These are phyloP conservation scores for Aurelia sp. DNA, from an alignment of 30 jellyfish, hydroid and myxozoan genomes.

Conservation along the genomic window DNA sequence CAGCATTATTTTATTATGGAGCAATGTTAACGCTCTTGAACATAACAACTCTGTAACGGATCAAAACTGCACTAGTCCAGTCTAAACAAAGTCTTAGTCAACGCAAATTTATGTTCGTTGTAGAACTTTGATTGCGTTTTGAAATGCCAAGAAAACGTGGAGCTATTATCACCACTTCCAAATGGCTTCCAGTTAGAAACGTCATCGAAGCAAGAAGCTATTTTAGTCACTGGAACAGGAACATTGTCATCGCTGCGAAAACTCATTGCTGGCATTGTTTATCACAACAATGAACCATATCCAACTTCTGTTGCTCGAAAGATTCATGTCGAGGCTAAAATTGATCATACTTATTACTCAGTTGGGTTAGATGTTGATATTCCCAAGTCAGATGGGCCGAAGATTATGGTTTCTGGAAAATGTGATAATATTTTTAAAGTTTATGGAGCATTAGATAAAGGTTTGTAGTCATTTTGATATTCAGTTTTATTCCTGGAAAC, in stretches of 20 bases:
- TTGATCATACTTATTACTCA: conserved; percentile 36
- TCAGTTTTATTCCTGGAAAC: no score
- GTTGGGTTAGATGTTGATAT: conserved; percentile 36
- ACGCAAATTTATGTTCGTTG: not conserved
- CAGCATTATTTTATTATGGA: no score
- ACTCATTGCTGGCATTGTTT: conserved; percentile 53
- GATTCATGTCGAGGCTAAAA: conserved; percentile 19
- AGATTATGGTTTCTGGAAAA: conserved; percentile 51
- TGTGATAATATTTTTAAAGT: conserved; percentile 38
- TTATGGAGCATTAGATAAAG: conserved; percentile 21
- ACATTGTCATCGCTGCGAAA: conserved; percentile 29
- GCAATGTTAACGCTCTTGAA: no score
- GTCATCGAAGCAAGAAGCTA: not conserved
- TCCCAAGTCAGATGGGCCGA: conserved; percentile 44
- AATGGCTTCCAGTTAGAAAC: conserved; percentile 52
- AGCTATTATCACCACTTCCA: conserved; percentile 25
- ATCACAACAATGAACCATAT: conserved; percentile 57
- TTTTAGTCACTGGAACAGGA: conserved; percentile 58
- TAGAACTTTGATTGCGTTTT: conserved; percentile 61
- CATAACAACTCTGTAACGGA: no score
- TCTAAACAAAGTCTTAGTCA: no score
- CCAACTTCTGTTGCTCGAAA: conserved; percentile 51
- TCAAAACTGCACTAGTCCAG: no score
- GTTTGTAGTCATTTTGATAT: not conserved
- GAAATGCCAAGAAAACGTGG: conserved; percentile 56